These are phyloP conservation scores for Sinocyclocheilus grahami DNA, from an alignment of 2,113 vertebrate species.

Conservation along the genomic window DNA sequence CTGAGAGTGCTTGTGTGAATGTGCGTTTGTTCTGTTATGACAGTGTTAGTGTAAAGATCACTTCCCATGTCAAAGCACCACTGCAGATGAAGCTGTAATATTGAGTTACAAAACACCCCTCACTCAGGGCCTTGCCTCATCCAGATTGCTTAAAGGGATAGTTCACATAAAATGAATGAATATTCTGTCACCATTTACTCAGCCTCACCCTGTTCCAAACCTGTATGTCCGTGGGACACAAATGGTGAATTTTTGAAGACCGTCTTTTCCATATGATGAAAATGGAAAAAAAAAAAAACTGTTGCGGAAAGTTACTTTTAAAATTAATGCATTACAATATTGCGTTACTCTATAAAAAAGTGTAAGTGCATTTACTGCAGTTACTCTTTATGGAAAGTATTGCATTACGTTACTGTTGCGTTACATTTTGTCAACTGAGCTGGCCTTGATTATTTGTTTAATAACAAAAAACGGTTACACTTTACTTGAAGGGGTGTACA, in stretches of 20 bases:
- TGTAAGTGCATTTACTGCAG: no score
- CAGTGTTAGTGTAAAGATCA: slow-evolving; percentile 21
- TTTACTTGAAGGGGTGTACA: no score
- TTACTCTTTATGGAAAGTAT: not conserved
- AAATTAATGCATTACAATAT: not conserved
- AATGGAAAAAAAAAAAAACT: not conserved
- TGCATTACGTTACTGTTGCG: not conserved
- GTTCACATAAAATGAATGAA: not conserved
- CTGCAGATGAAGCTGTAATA: slow-evolving; percentile 28
- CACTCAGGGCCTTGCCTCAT: not conserved
- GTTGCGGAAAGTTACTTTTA: not conserved
- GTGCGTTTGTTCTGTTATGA: slow-evolving; percentile 27
- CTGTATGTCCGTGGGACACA: not conserved
- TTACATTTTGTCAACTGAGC: not conserved
- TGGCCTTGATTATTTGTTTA: not conserved
- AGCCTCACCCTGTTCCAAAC: not conserved
- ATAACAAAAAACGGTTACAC: no score
- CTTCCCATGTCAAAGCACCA: slow-evolving; percentile 29
- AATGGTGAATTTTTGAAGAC: not conserved
- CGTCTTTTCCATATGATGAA: not conserved
- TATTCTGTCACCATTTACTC: not conserved
- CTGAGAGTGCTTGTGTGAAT: slow-evolving; percentile 6
- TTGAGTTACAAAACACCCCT: slow-evolving; percentile 48
- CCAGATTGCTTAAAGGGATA: slow-evolving; percentile 44
- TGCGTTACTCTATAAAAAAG: not conserved